Conservation (phyloP, 2,113 vertebrate species). For the Sardina pilchardus region DNA sequence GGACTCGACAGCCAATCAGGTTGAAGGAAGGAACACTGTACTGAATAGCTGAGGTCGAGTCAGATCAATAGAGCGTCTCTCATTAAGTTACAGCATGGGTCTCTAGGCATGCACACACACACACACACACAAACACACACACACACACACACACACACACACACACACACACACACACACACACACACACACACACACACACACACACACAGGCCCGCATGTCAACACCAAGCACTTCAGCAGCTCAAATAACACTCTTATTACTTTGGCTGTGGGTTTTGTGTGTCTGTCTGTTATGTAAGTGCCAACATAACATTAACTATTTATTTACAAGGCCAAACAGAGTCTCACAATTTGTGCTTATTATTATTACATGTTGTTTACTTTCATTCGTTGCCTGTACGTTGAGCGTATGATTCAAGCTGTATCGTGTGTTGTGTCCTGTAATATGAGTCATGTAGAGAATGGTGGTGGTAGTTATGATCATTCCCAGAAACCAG, state of each 20-base stretch:
- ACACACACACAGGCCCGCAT: not conserved
- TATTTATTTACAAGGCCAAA: not conserved
- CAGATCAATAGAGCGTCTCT: not conserved
- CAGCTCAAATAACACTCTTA: not conserved
- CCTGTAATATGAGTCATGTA: not conserved
- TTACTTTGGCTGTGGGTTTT: not conserved
- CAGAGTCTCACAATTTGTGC: not conserved
- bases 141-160: no score
- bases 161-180: not conserved
- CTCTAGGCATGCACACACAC: not conserved
- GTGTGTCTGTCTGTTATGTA: not conserved
- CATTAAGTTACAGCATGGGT: not conserved
- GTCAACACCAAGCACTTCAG: not conserved
- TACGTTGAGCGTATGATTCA: not conserved
- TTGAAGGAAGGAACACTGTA: not conserved
- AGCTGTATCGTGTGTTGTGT: not conserved
- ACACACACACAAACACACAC: conserved; percentile 17
- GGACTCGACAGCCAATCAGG: not conserved
- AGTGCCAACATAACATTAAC: not conserved
- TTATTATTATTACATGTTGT: not conserved
- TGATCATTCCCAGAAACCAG: no score
- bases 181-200: conserved; percentile 13
- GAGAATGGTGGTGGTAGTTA: not conserved
- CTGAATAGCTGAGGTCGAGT: not conserved
- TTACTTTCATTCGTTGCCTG: not conserved